Evolutionary conservation across 2,113 vertebrate genomes (phyloP), one percentile per base, ranked within the genome.

Genomic region (Prunella fulvescens): DNA sequence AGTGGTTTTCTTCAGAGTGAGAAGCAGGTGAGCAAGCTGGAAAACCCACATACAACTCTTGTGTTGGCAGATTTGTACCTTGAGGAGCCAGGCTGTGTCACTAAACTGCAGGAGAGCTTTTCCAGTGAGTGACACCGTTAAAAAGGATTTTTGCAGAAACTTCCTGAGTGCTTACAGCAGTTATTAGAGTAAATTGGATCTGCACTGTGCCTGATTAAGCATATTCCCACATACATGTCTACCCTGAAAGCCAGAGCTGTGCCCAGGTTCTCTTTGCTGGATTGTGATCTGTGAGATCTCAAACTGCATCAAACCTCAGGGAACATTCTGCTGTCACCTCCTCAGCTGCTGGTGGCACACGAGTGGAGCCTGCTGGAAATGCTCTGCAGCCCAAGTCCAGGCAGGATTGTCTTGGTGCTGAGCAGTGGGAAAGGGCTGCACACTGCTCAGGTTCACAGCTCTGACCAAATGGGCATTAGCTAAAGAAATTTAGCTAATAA

Each of bases 151-250:
- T 39, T 71, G 26, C 37, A 70, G 57, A 66, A 62, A 65, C 40
- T 92, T 90, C 57, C 81, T 70, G 53, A 62, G 24, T 15, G 1
- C 84, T 94, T 58, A 33, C 37, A 80, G 73, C 73, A 89, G 56
- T 89, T 90, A 62, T 86, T 92, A 64, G 42, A 71, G 74, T 56
- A 84, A 70, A 89, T 57, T 92, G 83, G 70, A 40, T 91, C 48
- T 88, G 62, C 82, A 45, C 67, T 90, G 45, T 72, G 83, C 65
- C 72, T 80, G 86, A 72, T 86, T 53, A 82, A 82, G 51, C 33
- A 11, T 56, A 58, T 92, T 87, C 37, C 62, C 77, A 66, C 25
- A 8, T 31, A 25, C 0, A 1, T 93, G 54, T 95, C 94, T 89
- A 53, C 62, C 87, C 66, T 22, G 80, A 77, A 78, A 69, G 47